Percentiles rank a stretch among this genome's conserved stretches.
These are phyloP conservation scores for Ips nitidus DNA, from an alignment of 1,140 invertebrate genomes.

Conservation along the genomic window DNA sequence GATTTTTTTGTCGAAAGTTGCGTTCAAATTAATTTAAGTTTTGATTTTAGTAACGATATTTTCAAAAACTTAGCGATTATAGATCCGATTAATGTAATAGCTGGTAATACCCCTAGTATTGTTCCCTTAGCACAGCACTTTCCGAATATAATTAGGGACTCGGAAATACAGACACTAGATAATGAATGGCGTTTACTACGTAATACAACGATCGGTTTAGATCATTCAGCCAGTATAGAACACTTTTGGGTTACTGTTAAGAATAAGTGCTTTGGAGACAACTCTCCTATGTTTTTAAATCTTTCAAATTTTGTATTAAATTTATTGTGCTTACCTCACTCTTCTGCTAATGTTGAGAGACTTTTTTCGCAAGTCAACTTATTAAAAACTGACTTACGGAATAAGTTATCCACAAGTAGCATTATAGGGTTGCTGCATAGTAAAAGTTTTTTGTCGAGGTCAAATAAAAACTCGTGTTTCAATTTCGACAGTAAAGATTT, in stretches of 20 bases:
- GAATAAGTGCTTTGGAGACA: neutral
- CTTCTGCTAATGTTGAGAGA: neutral
- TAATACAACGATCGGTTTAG: neutral
- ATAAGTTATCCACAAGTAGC: too few species aligned
- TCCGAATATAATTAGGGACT: slow-evolving; percentile 18
- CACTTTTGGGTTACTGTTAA: neutral
- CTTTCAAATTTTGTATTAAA: neutral
- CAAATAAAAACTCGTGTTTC: too few species aligned
- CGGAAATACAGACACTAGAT: slow-evolving; percentile 10
- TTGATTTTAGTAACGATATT: slow-evolving; percentile 18
- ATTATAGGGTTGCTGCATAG: too few species aligned
- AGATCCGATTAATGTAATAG: slow-evolving; percentile 10
- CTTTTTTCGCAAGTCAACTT: neutral
- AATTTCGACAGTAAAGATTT: too few species aligned
- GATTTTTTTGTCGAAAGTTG: slow-evolving; percentile 16
- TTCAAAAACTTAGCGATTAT: slow-evolving; percentile 13
- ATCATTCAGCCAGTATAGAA: neutral
- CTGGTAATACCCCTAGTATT: slow-evolving; percentile 2
- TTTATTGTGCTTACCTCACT: neutral
- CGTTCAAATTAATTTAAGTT: slow-evolving; percentile 7
- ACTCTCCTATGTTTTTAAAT: neutral
- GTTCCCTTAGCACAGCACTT: slow-evolving; percentile 3
- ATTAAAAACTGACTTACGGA: slow-evolving; percentile 7
- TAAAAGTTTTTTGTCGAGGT: too few species aligned
- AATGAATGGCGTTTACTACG: neutral